Conservation (phyloP, 1,140 invertebrate genomes). For the Oreohelix idahoensis region DNA sequence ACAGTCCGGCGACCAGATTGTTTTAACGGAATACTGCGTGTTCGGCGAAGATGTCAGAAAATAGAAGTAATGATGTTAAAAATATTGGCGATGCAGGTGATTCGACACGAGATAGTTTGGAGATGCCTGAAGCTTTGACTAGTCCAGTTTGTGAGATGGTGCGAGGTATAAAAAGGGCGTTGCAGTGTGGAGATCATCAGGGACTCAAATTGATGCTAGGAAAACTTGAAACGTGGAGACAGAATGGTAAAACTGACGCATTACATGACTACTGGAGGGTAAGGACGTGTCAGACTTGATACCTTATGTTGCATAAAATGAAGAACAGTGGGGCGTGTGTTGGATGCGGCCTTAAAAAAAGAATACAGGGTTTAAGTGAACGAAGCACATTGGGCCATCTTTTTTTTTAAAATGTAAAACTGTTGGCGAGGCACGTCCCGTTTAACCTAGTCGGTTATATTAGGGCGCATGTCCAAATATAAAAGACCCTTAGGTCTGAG, state of each 20-base stretch:
- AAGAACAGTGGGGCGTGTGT: no score
- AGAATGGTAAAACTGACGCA: background rate
- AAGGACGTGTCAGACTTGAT: background rate
- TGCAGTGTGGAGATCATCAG: conserved; percentile 29
- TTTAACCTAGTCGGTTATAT: no score
- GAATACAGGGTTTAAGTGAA: no score
- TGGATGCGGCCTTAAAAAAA: no score
- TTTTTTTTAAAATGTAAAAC: no score
- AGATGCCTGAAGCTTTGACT: background rate
- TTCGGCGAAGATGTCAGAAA: conserved; percentile 18
- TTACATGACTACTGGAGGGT: conserved; percentile 30
- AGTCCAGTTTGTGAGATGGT: conserved; percentile 21
- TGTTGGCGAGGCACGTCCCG: no score
- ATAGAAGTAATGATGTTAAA: background rate
- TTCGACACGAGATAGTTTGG: background rate
- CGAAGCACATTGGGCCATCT: no score
- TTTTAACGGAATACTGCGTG: no score
- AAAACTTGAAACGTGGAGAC: conserved; percentile 12
- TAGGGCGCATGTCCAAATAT: no score
- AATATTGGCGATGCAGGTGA: conserved; percentile 30
- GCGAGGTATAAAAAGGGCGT: background rate
- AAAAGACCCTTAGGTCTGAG: no score
- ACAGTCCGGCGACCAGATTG: no score
- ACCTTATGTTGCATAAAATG: no score
- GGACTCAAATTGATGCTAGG: conserved; percentile 1